A percentile compares a stretch with the other conserved stretches of the same genome.
These are phyloP conservation scores for Brevimyrus niger DNA, from an alignment of 2,113 vertebrate genomes.

Conservation along the genomic window DNA sequence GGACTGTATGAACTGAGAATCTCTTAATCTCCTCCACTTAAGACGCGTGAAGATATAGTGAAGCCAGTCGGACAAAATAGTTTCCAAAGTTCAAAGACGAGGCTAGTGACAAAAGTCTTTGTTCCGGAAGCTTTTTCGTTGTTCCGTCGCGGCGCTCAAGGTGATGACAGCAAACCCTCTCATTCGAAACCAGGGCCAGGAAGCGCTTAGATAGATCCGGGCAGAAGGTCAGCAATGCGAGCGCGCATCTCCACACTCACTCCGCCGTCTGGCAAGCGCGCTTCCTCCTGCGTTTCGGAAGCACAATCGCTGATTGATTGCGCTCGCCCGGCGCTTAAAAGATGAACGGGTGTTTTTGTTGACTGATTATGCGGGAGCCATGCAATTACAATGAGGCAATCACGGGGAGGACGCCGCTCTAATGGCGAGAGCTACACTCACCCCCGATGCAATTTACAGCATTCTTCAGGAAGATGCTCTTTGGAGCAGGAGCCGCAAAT, in stretches of 20 bases:
- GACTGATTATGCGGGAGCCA: constrained; percentile 4
- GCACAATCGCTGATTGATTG: constrained; percentile 11
- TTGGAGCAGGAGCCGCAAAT: not conserved
- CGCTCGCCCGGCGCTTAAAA: constrained; percentile 8
- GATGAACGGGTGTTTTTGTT: not conserved
- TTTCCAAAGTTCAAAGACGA: not conserved
- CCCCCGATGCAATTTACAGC: constrained; percentile 11
- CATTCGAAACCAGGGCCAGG: not conserved
- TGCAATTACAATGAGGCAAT: constrained; percentile 10
- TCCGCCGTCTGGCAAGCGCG: not conserved
- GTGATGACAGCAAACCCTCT: not conserved
- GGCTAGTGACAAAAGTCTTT: not conserved
- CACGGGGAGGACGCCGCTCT: not conserved
- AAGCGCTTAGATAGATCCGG: not conserved
- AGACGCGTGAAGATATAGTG: not conserved
- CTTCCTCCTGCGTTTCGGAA: not conserved
- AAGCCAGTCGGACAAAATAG: not conserved
- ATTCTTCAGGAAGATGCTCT: not conserved
- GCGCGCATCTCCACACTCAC: not conserved
- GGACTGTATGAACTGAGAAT: not conserved
- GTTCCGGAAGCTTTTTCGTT: not conserved
- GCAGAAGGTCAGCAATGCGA: not conserved
- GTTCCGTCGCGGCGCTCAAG: not conserved
- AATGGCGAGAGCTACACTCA: not conserved
- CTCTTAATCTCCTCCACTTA: not conserved